Base-by-base conservation (phyloP, 2,113 vertebrate species). In the Calcarius ornatus region DNA sequence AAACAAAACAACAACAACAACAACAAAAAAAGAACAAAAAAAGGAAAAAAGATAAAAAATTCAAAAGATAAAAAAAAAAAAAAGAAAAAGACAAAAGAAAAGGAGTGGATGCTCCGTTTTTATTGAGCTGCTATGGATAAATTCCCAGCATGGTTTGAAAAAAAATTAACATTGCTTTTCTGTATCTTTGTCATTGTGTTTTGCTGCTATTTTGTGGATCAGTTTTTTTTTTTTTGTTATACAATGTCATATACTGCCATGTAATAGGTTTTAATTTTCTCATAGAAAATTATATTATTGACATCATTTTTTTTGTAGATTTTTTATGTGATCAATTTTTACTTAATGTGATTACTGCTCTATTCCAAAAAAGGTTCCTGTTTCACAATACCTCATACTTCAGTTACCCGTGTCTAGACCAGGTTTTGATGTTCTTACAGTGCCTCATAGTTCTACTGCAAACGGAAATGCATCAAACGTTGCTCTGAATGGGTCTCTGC, bases 361-460 rank as follows among this genome's bases (percentile, higher is more conserved):
- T 99, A 99, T 99, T 98, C 98, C 98, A 99, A 99, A 99, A 98
- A 99, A 98, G 98, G 97, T 98, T 98, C 97, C 97, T 98, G 95
- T 98, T 98, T 98, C 98, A 99, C 98, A 98, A 99, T 99, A 99
- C 99, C 99, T 99, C 99, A 99, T 98, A 98, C 98, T 98, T 98
- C 98, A 98, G 98, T 98, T 97, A 98, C 97, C 98, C 98, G 47
- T 97, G 96, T 98, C 90, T 97, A 98, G 97, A 97, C 97, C 98
- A 96, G 95, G 97, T 97, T 90, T 98, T 91, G 95, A 86, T 97
- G 96, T 96, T 96, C 82, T 97, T 97, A 98, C 97, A 96, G 94
- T 98, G 98, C 97, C 97, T 98, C 96, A 96, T 96, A 97, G 97
- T 97, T 97, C 97, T 97, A 96, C 96, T 97, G 97, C 96, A 97